Conservation (phyloP, 2,113 vertebrate species). For the Eclectus roratus region DNA sequence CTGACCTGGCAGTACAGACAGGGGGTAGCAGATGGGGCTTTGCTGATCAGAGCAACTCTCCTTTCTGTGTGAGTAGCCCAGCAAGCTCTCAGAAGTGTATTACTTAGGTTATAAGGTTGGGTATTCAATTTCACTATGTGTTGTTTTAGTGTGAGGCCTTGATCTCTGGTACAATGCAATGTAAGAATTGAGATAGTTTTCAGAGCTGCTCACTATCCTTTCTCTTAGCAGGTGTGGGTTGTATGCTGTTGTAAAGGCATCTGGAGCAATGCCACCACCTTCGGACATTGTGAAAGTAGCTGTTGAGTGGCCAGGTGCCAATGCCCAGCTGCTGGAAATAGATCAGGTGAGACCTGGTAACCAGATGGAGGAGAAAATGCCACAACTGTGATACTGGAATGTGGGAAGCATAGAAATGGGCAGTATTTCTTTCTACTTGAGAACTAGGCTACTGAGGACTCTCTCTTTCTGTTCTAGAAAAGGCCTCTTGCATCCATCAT, state of each 20-base stretch:
- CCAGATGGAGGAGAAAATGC: background rate
- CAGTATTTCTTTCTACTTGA: background rate
- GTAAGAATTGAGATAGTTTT: background rate
- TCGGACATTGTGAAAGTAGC: slow-evolving; percentile 97
- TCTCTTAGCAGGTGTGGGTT: slow-evolving; percentile 11
- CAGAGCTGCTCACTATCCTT: background rate
- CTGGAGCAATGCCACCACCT: slow-evolving; percentile 87
- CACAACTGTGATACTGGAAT: background rate
- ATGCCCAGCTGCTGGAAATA: slow-evolving; percentile 96
- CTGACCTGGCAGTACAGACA: background rate
- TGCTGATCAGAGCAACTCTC: background rate
- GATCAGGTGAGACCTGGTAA: slow-evolving; percentile 85
- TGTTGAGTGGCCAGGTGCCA: slow-evolving; percentile 97
- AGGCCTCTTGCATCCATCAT: slow-evolving; percentile 93
- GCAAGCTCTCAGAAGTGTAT: background rate
- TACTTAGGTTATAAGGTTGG: background rate
- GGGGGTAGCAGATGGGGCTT: background rate
- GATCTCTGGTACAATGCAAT: background rate
- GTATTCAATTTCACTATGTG: background rate
- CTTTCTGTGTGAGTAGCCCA: background rate
- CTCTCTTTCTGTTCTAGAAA: slow-evolving; percentile 81
- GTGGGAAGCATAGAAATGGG: background rate
- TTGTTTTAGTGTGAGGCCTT: background rate
- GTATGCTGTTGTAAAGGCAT: background rate
- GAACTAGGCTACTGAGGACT: background rate